A percentile compares a stretch with the other conserved stretches of the same genome.
phyloP scores from a whole-genome alignment of 2,888 invertebrate genomes.

The Caenorhabditis sp. region DNA sequence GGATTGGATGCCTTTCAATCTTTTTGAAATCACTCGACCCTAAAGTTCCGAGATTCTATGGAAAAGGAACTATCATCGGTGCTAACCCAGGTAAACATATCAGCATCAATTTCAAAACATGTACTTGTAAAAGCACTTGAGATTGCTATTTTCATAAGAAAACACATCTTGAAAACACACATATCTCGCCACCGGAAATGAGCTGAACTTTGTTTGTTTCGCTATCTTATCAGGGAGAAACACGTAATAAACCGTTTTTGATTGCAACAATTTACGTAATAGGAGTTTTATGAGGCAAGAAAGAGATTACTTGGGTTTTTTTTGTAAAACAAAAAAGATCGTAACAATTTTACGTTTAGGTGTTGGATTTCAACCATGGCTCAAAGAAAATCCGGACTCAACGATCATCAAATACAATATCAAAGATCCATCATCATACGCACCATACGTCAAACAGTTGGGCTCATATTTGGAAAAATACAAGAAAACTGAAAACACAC shows the following conservation, averaged over 20 bases:
- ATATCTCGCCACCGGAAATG: neutral
- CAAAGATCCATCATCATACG: constrained; percentile 26
- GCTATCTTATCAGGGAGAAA: neutral
- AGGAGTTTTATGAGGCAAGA: neutral
- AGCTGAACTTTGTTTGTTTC: neutral
- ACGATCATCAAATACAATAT: constrained; percentile 91
- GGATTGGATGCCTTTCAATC: constrained; percentile 89
- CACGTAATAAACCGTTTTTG: neutral
- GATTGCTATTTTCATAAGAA: neutral
- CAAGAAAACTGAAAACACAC: constrained; percentile 55
- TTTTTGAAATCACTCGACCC: constrained; percentile 90
- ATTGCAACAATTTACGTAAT: constrained; percentile 6
- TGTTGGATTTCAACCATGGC: constrained; percentile 95
- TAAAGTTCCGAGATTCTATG: constrained; percentile 87
- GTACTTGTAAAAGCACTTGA: constrained; percentile 7
- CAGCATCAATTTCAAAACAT: constrained; percentile 12
- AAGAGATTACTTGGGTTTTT: neutral
- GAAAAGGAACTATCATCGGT: constrained; percentile 86
- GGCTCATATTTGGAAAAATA: constrained; percentile 62
- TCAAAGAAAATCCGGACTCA: constrained; percentile 89
- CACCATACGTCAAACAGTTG: constrained; percentile 56
- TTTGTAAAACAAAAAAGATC: too few relatives aligned
- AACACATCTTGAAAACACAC: neutral
- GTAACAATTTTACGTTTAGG: too few relatives aligned
- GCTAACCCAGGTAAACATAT: constrained; percentile 84